Base-by-base conservation (phyloP, 2,797 vertebrate species). In the Pampus argenteus region DNA sequence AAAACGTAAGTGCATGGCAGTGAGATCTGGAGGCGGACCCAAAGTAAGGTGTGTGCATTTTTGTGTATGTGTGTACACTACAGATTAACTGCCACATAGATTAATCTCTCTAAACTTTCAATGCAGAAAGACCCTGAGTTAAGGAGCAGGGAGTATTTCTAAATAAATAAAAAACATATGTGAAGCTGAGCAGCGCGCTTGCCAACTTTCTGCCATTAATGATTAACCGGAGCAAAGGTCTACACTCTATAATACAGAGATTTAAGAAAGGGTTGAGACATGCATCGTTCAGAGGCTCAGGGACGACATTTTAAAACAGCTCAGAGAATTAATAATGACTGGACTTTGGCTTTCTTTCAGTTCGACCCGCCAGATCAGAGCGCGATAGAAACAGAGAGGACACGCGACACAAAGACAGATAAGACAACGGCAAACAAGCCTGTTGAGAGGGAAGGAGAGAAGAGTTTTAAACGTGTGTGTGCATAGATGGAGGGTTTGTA, bases 1-100 rank as follows among this genome's bases (percentile, higher is more conserved):
- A 94, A 94, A 95, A 92, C 66, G 82, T 84, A 88, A 87, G 80
- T 74, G 85, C 78, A 85, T 42, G 73, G 73, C 87, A 86, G n/a
- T 85, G 86, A 88, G 85, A 84, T 87, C 78, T 69, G 85, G 89
- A 81, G 92, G 93, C 80, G 89, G 92, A 61, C 25, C 91, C 49
- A 61, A 4, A 38, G n/a, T 34, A 82, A 90, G 89, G 79, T 80
- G 75, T 71, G 86, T 47, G 71, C 44, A 71, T 81, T 72, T 66
- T 29, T 49, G 54, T 51, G n/a, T 14, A 29, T 38, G n/a, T 31
- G 17, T 28, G n/a, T 59, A 69, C 55, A 69, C 61, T 79, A 55
- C 74, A 80, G 78, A 82, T 79, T 81, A 86, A 82, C 78, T 60
- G 78, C 62, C 80, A 82, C 54, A 81, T 34, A 67, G 38, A 31